Conservation (phyloP, 1,140 invertebrate species). For the Drosophila aff. region DNA sequence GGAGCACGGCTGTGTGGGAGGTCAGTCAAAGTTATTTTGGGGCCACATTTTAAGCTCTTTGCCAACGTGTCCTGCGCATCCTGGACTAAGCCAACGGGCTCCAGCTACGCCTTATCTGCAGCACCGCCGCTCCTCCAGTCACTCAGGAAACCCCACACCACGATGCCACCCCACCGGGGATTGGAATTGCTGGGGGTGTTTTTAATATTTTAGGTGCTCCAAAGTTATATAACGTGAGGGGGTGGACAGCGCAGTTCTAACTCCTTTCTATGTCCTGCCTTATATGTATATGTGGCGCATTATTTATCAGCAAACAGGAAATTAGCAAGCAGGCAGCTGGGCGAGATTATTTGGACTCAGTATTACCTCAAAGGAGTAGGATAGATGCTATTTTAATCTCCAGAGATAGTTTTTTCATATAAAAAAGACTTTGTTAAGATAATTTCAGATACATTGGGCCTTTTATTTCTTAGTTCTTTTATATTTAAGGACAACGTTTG, state of each 20-base stretch:
- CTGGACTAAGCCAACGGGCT: slow-evolving; percentile 56
- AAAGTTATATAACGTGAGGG: slow-evolving; percentile 73
- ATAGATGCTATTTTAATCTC: not conserved
- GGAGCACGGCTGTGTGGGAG: slow-evolving; percentile 24
- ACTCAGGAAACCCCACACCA: slow-evolving; percentile 11
- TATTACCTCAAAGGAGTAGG: slow-evolving; percentile 2
- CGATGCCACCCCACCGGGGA: slow-evolving; percentile 4
- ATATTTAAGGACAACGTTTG: not conserved
- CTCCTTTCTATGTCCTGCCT: slow-evolving; percentile 20
- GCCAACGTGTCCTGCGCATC: slow-evolving; percentile 76
- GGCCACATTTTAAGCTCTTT: slow-evolving; percentile 83
- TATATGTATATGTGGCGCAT: slow-evolving; percentile 45
- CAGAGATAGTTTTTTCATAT: not conserved
- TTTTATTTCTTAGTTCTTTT: not conserved
- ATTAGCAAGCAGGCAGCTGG: slow-evolving; percentile 55
- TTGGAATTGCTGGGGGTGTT: slow-evolving; percentile 56
- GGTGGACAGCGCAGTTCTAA: slow-evolving; percentile 36
- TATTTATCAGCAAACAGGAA: slow-evolving; percentile 84
- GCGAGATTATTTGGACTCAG: not conserved
- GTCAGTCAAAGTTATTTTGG: slow-evolving; percentile 82
- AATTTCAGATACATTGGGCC: not conserved
- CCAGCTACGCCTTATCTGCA: slow-evolving; percentile 70
- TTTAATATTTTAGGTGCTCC: slow-evolving; percentile 82
- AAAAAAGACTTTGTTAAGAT: not conserved
- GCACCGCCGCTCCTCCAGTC: slow-evolving; percentile 55